Evolutionary conservation across 2,888 invertebrate genomes (phyloP).

Genomic region (Drosophila diplacantha): DNA sequence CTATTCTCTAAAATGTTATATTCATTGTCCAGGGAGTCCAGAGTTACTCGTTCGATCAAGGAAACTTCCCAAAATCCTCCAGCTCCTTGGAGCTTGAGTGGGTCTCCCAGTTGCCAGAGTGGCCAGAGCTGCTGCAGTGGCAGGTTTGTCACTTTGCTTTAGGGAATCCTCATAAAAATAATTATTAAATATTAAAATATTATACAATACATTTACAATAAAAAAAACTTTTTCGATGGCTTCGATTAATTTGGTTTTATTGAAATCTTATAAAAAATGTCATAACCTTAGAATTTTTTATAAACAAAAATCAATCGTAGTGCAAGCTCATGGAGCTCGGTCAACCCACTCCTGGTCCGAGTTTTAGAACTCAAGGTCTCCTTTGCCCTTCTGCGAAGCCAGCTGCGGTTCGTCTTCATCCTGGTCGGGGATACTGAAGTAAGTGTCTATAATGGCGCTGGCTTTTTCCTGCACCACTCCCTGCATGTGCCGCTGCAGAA

Average conservation of each 20-base stretch:
- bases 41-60: no score
- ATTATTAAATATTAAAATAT: no score
- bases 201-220: no score
- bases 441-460: neutral
- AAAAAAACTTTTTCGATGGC: no score
- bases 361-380: neutral
- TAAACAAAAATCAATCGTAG: neutral
- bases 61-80: no score
- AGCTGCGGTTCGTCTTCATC: neutral
- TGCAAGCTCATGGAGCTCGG: no score
- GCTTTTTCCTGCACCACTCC: neutral
- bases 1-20: neutral
- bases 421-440: neutral
- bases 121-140: no score
- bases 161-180: no score
- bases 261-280: neutral
- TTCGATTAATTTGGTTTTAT: no score
- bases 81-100: neutral
- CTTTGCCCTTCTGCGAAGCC: neutral
- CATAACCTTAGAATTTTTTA: neutral
- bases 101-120: neutral
- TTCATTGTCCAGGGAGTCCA: neutral
- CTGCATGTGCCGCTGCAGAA: neutral
- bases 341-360: neutral
- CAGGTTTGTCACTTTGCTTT: no score